A percentile compares a stretch with the other conserved stretches of the same genome.
Evolutionary conservation across 2,797 vertebrate genomes (phyloP).

Genomic region (Myotis pilosus): DNA sequence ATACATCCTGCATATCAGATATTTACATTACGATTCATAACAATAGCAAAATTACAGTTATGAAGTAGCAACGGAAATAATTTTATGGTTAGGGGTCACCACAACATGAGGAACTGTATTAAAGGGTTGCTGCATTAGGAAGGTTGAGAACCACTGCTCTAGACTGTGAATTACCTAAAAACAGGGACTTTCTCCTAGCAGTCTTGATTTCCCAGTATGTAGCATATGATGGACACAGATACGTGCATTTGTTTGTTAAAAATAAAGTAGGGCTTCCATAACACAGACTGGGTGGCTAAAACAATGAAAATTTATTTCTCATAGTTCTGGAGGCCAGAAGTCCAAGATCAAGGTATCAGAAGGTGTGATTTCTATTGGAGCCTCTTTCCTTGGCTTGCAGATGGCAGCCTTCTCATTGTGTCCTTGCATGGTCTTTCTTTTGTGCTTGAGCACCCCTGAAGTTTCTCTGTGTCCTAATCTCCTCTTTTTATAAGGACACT

Average conservation of each 20-base stretch:
- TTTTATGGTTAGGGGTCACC: too few relatives aligned
- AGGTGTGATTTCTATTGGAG: not conserved
- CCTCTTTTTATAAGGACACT: not conserved
- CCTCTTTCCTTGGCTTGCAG: not conserved
- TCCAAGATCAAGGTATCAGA: not conserved
- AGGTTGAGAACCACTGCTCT: not conserved
- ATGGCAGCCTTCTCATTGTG: not conserved
- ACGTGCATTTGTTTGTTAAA: not conserved
- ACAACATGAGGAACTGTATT: too few relatives aligned
- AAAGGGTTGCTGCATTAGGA: too few relatives aligned
- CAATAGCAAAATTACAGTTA: too few relatives aligned
- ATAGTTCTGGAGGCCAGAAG: not conserved
- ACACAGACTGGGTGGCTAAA: not conserved
- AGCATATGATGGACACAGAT: not conserved
- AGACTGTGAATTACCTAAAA: not conserved
- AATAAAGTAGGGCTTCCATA: not conserved
- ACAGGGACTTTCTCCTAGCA: not conserved
- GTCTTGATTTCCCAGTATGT: not conserved
- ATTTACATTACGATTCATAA: too few relatives aligned
- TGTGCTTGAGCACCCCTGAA: not conserved
- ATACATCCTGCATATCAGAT: too few relatives aligned
- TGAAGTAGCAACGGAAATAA: too few relatives aligned
- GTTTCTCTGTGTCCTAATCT: not conserved
- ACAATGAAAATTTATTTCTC: not conserved
- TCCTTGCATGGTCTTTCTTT: not conserved